phyloP scores from a whole-genome alignment of 2,888 invertebrate species.

The Mechanitis mazaeus region DNA sequence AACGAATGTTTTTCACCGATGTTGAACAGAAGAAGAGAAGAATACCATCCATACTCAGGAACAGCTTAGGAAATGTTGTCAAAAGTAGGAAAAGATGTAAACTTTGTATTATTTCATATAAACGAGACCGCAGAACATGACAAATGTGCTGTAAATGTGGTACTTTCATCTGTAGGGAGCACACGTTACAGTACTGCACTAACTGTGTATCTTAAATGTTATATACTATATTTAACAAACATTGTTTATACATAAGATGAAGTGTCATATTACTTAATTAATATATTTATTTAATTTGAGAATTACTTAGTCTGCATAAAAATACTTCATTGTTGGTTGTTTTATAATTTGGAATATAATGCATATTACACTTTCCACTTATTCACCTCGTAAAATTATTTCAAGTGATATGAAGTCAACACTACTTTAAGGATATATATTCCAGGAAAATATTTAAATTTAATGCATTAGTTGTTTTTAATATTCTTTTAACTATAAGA shows the following conservation, averaged over 20 bases:
- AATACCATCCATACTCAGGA: constrained; percentile 28
- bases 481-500: too few relatives aligned
- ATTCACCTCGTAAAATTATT: too few relatives aligned
- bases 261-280: constrained; percentile 9
- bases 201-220: constrained; percentile 38
- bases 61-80: constrained; percentile 27
- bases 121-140: constrained; percentile 57
- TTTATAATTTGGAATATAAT: too few relatives aligned
- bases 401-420: too few relatives aligned
- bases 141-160: constrained; percentile 56
- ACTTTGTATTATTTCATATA: constrained; percentile 48
- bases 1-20: constrained; percentile 26
- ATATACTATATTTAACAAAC: not conserved
- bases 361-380: too few relatives aligned
- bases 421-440: too few relatives aligned
- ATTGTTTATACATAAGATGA: not conserved
- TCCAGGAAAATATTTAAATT: too few relatives aligned
- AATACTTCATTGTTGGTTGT: too few relatives aligned
- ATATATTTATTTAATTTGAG: too few relatives aligned
- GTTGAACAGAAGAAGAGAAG: constrained; percentile 30
- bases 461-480: too few relatives aligned
- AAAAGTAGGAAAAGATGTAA: constrained; percentile 48
- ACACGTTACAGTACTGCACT: constrained; percentile 51
- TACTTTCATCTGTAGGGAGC: constrained; percentile 59
- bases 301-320: too few relatives aligned